Conservation (phyloP, 2,113 vertebrate species). For the Spea multiplicata region DNA sequence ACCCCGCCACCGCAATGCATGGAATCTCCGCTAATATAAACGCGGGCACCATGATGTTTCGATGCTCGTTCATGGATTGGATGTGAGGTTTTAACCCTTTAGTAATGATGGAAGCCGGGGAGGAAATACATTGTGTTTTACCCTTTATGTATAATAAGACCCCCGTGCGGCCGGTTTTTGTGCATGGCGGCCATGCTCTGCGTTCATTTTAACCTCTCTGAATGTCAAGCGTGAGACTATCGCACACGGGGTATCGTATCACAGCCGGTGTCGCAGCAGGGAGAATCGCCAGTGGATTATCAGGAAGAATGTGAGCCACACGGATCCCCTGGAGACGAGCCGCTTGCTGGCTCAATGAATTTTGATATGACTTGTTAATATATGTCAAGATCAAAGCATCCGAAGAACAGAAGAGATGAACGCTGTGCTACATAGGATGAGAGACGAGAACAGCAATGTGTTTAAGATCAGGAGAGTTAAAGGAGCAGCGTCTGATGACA, state of each 20-base stretch:
- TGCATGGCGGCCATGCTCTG: neutral
- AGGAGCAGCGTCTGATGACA: too few relatives aligned
- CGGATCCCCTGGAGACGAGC: constrained; percentile 3
- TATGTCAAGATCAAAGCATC: constrained; percentile 18
- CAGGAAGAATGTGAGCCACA: constrained; percentile 6
- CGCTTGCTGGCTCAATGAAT: constrained; percentile 30
- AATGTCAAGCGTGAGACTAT: constrained; percentile 5
- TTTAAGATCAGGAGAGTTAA: neutral
- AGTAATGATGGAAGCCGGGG: too few relatives aligned
- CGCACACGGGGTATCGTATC: neutral
- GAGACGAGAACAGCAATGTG: neutral
- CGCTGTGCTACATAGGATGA: neutral
- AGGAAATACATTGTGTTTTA: too few relatives aligned
- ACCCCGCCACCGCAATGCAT: too few relatives aligned
- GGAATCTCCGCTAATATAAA: too few relatives aligned
- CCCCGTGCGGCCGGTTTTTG: neutral
- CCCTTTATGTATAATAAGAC: neutral
- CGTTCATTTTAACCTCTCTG: constrained; percentile 6
- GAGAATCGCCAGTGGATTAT: constrained; percentile 9
- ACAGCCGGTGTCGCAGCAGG: neutral
- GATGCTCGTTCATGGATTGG: too few relatives aligned
- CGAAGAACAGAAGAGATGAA: neutral
- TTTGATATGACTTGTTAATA: constrained; percentile 28
- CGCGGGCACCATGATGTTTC: too few relatives aligned
- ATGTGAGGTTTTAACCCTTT: too few relatives aligned